A percentile compares a stretch with the other conserved stretches of the same genome.
Conservation (phyloP, 2,113 vertebrate genomes). For the Archilochus colubris region DNA sequence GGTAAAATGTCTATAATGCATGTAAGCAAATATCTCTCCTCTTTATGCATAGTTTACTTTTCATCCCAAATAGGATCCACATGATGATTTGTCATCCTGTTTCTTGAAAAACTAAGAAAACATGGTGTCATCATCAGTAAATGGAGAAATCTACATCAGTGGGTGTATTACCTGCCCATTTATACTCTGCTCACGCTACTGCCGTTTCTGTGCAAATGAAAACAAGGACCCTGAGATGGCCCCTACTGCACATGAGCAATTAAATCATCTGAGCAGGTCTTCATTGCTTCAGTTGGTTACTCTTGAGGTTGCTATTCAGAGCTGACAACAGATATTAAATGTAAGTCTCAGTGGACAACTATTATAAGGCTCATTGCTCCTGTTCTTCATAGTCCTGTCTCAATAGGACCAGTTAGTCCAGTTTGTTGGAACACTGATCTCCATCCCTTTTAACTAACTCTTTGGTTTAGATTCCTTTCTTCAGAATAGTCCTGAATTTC, state of each 20-base stretch:
- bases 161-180: not conserved
- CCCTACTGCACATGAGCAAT: not conserved
- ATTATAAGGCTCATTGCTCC: not conserved
- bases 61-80: not conserved
- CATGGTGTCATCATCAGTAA: not conserved
- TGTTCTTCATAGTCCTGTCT: not conserved
- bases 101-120: not conserved
- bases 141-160: not conserved
- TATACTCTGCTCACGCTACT: not conserved
- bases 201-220: not conserved
- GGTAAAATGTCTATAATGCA: not conserved
- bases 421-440: not conserved
- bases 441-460: not conserved
- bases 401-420: not conserved
- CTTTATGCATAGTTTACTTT: not conserved
- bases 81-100: not conserved
- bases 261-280: not conserved
- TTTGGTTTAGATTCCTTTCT: not conserved
- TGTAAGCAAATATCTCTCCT: not conserved
- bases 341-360: not conserved
- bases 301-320: not conserved
- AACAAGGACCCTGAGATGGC: not conserved
- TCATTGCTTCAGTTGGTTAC: not conserved
- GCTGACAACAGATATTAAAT: not conserved
- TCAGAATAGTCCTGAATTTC: not conserved